Conservation (phyloP, 2,888 invertebrate species). For the Polia nebulosa region DNA sequence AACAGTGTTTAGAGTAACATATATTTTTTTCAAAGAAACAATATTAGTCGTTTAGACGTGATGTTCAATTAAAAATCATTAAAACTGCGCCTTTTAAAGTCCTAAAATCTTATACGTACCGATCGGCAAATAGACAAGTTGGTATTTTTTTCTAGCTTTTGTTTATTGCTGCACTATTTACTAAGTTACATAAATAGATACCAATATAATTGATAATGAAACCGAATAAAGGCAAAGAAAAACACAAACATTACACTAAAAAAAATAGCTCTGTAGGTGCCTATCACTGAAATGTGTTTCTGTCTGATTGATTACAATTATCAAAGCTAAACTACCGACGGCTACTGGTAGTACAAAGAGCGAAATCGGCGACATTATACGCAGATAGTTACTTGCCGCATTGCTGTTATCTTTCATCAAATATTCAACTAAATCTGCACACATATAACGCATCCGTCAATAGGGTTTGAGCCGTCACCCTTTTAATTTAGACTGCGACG, state of each 20-base stretch:
- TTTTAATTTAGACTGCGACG: constrained; percentile 90
- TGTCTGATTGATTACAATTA: background rate
- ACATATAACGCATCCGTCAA: constrained; percentile 89
- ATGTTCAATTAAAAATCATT: no score
- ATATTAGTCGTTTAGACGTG: no score
- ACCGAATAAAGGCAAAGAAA: background rate
- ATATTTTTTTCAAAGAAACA: no score
- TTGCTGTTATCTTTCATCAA: constrained; percentile 84
- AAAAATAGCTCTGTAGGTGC: background rate
- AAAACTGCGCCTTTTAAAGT: no score
- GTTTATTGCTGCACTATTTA: background rate
- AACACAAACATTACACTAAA: background rate
- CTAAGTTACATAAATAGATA: background rate
- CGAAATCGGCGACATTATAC: background rate
- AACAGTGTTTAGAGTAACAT: no score
- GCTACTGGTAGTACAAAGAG: background rate
- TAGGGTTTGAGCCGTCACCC: constrained; percentile 90
- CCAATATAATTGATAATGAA: background rate
- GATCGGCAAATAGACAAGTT: no score
- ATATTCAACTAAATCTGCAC: constrained; percentile 86
- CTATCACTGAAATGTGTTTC: background rate
- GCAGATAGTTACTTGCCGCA: constrained; percentile 14
- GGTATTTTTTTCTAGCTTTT: background rate
- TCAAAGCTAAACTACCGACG: background rate
- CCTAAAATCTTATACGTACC: no score